Conservation (phyloP, 2,113 vertebrate species). For the Nibea albiflora region DNA sequence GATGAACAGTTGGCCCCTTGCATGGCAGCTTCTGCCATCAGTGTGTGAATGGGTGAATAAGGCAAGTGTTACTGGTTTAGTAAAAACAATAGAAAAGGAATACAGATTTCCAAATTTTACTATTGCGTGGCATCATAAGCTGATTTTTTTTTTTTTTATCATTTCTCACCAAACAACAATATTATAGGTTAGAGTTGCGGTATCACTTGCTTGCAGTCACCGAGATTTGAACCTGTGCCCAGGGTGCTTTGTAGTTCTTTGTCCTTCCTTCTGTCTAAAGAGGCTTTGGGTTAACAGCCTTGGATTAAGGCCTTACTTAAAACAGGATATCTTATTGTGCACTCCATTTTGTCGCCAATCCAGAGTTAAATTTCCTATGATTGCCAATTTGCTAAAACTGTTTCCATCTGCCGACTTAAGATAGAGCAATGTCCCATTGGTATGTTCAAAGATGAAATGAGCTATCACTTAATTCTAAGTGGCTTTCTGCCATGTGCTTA, state of each 20-base stretch:
- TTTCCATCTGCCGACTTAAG: conserved; percentile 53
- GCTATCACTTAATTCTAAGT: conserved; percentile 54
- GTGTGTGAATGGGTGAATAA: no score
- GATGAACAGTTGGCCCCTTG: no score
- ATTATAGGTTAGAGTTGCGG: neutral
- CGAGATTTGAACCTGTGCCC: conserved; percentile 12
- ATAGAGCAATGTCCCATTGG: conserved; percentile 40
- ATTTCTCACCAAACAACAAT: conserved; percentile 17
- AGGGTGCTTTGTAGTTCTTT: conserved; percentile 12
- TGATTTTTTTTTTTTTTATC: conserved; percentile 15
- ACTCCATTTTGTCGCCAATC: conserved; percentile 22
- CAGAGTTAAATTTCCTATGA: neutral
- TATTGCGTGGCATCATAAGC: neutral
- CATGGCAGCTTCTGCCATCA: no score
- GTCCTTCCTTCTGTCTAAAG: conserved; percentile 14
- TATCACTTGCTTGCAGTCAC: conserved; percentile 39
- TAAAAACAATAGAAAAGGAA: neutral
- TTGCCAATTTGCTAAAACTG: conserved; percentile 28
- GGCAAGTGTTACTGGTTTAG: neutral
- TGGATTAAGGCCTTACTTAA: conserved; percentile 39
- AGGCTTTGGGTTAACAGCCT: conserved; percentile 28
- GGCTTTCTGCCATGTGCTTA: conserved; percentile 50
- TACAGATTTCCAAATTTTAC: neutral
- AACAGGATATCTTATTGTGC: conserved; percentile 4
- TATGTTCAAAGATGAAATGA: conserved; percentile 52